phyloP scores from a whole-genome alignment of 35 echinoderm and acorn worm species.

The Ptychodera flava region DNA sequence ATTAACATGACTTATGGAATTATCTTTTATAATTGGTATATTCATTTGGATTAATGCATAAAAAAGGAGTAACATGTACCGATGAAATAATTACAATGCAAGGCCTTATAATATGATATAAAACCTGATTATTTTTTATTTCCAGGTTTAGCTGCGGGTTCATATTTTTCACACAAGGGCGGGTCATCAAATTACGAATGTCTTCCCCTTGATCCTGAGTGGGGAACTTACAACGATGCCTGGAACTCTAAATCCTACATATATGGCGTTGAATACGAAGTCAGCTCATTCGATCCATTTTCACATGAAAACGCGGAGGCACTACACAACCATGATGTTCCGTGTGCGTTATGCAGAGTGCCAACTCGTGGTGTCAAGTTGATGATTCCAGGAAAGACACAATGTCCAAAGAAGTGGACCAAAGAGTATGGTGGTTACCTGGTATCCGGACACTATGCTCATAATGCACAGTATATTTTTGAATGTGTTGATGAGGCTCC shows the following conservation, averaged over 20 bases:
- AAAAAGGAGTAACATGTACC: too few species aligned
- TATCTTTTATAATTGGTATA: too few species aligned
- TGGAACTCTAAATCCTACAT: not conserved
- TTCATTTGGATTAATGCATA: too few species aligned
- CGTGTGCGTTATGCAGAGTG: conserved; percentile 38
- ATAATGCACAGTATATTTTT: not conserved
- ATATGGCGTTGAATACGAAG: conserved; percentile 34
- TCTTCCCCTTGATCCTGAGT: conserved; percentile 24
- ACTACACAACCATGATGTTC: conserved; percentile 22
- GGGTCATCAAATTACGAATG: conserved; percentile 13
- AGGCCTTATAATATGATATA: too few species aligned
- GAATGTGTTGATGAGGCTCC: conserved; percentile 39
- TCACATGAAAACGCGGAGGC: conserved; percentile 22
- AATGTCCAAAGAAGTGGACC: conserved; percentile 32
- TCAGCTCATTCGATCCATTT: conserved; percentile 20
- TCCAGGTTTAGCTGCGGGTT: conserved; percentile 11
- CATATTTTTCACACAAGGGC: conserved; percentile 13
- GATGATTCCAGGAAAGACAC: conserved; percentile 18
- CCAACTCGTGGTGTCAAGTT: conserved; percentile 19
- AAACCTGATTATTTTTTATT: not conserved
- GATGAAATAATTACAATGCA: too few species aligned
- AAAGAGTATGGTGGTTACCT: conserved; percentile 36
- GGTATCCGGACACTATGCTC: not conserved
- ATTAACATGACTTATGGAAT: too few species aligned
- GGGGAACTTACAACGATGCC: conserved; percentile 13